These are phyloP conservation scores for Brachionus paranguensis DNA, from an alignment of 1,140 invertebrate species.

Conservation along the genomic window DNA sequence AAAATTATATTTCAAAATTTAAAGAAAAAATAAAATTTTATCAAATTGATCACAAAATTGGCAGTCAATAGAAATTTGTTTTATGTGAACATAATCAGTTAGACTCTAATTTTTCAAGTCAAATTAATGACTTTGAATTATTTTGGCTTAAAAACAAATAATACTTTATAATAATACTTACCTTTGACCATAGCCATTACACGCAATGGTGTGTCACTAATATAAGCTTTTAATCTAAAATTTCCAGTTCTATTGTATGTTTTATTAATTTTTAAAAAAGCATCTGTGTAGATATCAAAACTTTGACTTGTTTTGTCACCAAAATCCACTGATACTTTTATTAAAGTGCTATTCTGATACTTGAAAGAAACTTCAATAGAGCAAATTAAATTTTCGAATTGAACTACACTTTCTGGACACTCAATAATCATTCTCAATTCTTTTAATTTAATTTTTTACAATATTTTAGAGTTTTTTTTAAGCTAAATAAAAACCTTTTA, in stretches of 20 bases:
- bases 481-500: not conserved
- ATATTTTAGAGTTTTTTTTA: not conserved
- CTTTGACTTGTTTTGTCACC: not conserved
- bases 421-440: not conserved
- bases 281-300: not conserved
- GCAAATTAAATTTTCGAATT: not conserved
- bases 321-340: not conserved
- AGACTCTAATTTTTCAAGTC: not conserved
- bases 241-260: not conserved
- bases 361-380: not conserved
- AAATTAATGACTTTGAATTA: not conserved
- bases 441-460: not conserved
- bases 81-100: no score
- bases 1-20: no score
- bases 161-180: not conserved
- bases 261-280: not conserved
- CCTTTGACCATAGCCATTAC: not conserved
- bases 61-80: no score
- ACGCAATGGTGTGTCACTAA: not conserved
- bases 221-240: not conserved
- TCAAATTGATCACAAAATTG: no score
- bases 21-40: no score
- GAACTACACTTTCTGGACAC: not conserved
- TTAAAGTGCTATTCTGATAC: not conserved
- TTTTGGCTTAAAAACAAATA: no score